Evolutionary conservation across 92 coral and sea anemone species (phyloP).

Genomic region (Isaurus tuberculatus): DNA sequence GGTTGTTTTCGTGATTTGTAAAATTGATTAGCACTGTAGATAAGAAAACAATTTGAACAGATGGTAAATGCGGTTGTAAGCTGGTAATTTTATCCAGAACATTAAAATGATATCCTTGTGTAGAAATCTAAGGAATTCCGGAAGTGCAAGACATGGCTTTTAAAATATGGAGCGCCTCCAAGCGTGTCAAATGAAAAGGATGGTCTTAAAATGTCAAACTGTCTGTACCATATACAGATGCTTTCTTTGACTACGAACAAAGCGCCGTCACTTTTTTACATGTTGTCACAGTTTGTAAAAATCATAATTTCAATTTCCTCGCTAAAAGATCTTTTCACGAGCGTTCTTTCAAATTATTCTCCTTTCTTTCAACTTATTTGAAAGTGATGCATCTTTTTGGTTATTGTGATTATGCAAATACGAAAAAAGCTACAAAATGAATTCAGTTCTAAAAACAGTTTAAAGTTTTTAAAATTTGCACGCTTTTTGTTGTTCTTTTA

Average conservation of each 20-base stretch:
- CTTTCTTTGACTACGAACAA: not conserved
- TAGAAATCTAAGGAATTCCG: conserved; percentile 34
- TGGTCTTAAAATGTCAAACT: not conserved
- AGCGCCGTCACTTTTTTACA: not conserved
- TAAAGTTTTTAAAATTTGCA: not conserved
- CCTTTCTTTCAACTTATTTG: not conserved
- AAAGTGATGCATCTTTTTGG: not conserved
- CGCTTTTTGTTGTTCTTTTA: not conserved
- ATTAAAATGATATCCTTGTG: conserved; percentile 38
- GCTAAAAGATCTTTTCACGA: not conserved
- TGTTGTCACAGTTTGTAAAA: not conserved
- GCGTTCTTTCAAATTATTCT: not conserved
- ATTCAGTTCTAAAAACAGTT: not conserved
- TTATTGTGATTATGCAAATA: too few relatives aligned
- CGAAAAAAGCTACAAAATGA: too few relatives aligned
- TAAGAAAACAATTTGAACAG: conserved; percentile 42
- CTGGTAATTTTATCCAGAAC: conserved; percentile 39
- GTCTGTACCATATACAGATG: too few relatives aligned
- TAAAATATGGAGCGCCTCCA: not conserved
- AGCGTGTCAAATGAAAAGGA: not conserved
- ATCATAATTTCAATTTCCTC: not conserved
- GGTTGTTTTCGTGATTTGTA: conserved; percentile 38
- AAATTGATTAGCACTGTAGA: conserved; percentile 32
- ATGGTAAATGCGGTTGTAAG: conserved; percentile 33
- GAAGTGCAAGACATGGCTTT: conserved; percentile 18